These are phyloP conservation scores for Pteromalus puparum DNA, from an alignment of 1,140 invertebrate genomes.

Conservation along the genomic window DNA sequence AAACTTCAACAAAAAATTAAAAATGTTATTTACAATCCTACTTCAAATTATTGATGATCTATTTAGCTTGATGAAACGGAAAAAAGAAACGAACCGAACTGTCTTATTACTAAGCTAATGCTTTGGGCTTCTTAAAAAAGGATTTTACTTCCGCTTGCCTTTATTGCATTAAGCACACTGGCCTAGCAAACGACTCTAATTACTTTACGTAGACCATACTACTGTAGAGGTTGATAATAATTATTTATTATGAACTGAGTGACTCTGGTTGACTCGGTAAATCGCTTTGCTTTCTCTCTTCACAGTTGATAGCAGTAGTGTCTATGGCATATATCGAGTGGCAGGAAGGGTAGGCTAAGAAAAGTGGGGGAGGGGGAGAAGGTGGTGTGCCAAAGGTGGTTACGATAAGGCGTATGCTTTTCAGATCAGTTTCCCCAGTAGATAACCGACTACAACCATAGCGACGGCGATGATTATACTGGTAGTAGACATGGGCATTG, in stretches of 20 bases:
- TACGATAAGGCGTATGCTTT: slow-evolving; percentile 62
- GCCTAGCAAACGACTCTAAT: slow-evolving; percentile 51
- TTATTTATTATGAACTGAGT: slow-evolving; percentile 54
- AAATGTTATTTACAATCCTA: slow-evolving; percentile 38
- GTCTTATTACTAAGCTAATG: slow-evolving; percentile 19
- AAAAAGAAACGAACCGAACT: slow-evolving; percentile 20
- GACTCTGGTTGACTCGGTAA: slow-evolving; percentile 47
- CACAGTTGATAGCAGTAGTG: slow-evolving; percentile 49
- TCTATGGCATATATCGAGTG: slow-evolving; percentile 62
- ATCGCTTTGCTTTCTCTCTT: slow-evolving; percentile 42
- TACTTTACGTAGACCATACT: slow-evolving; percentile 51
- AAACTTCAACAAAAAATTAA: slow-evolving; percentile 24
- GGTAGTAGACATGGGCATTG: slow-evolving; percentile 60
- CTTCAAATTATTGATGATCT: slow-evolving; percentile 6
- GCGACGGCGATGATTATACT: slow-evolving; percentile 67
- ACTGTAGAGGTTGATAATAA: slow-evolving; percentile 52
- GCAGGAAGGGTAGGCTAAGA: slow-evolving; percentile 67
- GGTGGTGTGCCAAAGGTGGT: slow-evolving; percentile 54
- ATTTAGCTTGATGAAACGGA: not conserved
- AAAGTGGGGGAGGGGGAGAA: slow-evolving; percentile 64
- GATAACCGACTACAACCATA: slow-evolving; percentile 71
- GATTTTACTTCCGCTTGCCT: slow-evolving; percentile 50
- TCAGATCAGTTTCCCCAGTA: slow-evolving; percentile 74
- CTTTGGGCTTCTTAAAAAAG: slow-evolving; percentile 51
- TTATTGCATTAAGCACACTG: slow-evolving; percentile 54